A percentile compares a stretch with the other conserved stretches of the same genome.
phyloP scores from a whole-genome alignment of 2,797 vertebrate species.

The Hippopotamyrus pictus region DNA sequence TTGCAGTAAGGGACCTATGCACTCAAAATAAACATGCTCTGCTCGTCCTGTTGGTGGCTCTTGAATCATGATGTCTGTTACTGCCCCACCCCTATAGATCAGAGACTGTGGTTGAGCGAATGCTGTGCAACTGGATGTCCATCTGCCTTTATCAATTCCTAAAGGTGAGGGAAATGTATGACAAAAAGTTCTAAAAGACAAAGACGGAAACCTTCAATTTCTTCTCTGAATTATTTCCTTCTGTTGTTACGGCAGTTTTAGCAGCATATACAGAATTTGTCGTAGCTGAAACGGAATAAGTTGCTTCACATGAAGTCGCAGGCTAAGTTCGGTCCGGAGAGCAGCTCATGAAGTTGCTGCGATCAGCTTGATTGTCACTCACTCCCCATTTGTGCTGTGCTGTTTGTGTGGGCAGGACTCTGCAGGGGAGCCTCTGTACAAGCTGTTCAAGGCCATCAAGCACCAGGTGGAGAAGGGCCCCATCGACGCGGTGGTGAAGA shows the following conservation, averaged over 20 bases:
- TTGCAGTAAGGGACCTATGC: background rate
- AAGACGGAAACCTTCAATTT: background rate
- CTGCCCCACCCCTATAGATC: constrained; percentile 62
- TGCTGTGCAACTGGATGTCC: constrained; percentile 99
- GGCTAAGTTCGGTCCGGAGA: background rate
- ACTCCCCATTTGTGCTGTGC: background rate
- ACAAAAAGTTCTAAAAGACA: background rate
- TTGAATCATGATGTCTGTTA: background rate
- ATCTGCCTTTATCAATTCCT: constrained; percentile 97
- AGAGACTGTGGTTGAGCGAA: constrained; percentile 94
- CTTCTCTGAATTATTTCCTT: background rate
- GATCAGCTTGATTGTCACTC: background rate
- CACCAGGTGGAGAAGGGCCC: constrained; percentile 98
- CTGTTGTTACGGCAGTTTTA: background rate
- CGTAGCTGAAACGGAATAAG: background rate
- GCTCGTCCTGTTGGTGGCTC: background rate
- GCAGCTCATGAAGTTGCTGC: background rate
- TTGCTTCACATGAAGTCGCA: background rate
- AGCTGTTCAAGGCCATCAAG: constrained; percentile 96
- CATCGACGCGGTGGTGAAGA: constrained; percentile 86
- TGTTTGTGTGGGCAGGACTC: constrained; percentile 70
- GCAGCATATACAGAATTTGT: background rate
- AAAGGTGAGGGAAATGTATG: constrained; percentile 68
- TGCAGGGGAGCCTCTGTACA: constrained; percentile 91
- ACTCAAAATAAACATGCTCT: background rate